Percentiles rank a stretch among this genome's conserved stretches.
phyloP scores from a whole-genome alignment of 1,140 invertebrate genomes.

The Aphelinus atriplicis region DNA sequence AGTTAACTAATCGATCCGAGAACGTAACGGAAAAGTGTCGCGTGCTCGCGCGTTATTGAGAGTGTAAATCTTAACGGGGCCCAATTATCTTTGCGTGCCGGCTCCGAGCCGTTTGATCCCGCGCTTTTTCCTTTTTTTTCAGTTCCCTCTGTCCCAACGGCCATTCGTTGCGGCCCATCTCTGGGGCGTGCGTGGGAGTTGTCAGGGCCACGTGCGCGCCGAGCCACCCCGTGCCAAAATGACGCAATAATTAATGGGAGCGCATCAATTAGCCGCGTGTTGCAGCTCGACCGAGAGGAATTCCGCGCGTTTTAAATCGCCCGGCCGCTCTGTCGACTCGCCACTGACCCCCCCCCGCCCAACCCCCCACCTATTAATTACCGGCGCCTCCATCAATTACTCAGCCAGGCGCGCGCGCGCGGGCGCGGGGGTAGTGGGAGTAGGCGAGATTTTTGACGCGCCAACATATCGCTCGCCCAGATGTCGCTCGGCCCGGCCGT shows the following conservation, averaged over 20 bases:
- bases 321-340: not conserved
- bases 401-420: slow-evolving; percentile 44
- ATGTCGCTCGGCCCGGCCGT: slow-evolving; percentile 49
- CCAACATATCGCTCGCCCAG: slow-evolving; percentile 63
- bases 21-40: not conserved
- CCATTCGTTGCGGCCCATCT: slow-evolving; percentile 19
- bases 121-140: too few species aligned
- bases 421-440: not conserved
- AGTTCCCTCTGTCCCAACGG: not conserved
- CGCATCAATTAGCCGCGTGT: slow-evolving; percentile 60
- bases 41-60: slow-evolving; percentile 38
- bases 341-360: slow-evolving; percentile 28
- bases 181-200: slow-evolving; percentile 30
- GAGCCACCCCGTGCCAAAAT: slow-evolving; percentile 50
- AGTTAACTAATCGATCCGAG: too few species aligned
- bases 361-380: slow-evolving; percentile 60
- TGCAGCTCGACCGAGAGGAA: slow-evolving; percentile 16
- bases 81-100: slow-evolving; percentile 44
- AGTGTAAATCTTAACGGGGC: slow-evolving; percentile 48
- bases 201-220: slow-evolving; percentile 54
- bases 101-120: too few species aligned
- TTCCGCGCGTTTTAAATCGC: slow-evolving; percentile 59
- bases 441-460: slow-evolving; percentile 59
- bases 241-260: slow-evolving; percentile 66
- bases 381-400: slow-evolving; percentile 63